Evolutionary conservation across 2,113 vertebrate genomes (phyloP).

Genomic region (Actinemys pallida): DNA sequence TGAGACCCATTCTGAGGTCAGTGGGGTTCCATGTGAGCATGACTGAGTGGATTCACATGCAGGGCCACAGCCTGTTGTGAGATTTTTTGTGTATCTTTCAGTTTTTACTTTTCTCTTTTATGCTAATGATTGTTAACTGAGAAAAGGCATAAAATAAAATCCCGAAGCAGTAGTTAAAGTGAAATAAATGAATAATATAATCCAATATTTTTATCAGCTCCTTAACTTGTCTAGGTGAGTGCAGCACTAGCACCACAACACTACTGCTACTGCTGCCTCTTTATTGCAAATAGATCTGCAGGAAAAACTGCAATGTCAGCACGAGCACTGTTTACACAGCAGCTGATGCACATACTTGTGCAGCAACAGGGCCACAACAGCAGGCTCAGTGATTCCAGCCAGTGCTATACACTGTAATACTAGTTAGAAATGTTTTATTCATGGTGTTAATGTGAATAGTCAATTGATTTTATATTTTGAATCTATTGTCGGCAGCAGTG

Average conservation of each 20-base stretch:
- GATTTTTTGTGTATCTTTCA: neutral
- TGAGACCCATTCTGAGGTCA: neutral
- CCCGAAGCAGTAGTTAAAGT: neutral
- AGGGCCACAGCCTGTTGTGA: neutral
- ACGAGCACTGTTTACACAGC: neutral
- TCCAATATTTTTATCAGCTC: rapidly evolving
- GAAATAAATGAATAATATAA: neutral
- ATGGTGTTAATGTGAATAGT: neutral
- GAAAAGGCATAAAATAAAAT: neutral
- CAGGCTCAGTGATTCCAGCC: neutral
- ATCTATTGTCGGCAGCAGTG: neutral
- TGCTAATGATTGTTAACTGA: neutral
- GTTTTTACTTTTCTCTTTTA: neutral
- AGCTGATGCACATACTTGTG: rapidly evolving
- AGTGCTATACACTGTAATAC: neutral
- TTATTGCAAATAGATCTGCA: neutral
- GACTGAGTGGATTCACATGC: neutral
- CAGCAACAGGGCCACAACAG: neutral
- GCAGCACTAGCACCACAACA: neutral
- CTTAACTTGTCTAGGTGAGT: neutral
- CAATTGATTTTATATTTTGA: neutral
- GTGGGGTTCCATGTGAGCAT: neutral
- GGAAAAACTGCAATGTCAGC: conserved; percentile 33
- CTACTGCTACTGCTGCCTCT: conserved; percentile 2
- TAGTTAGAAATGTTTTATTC: neutral